Conservation (phyloP, 2,113 vertebrate genomes). For the Todiramphus saurophagus region DNA sequence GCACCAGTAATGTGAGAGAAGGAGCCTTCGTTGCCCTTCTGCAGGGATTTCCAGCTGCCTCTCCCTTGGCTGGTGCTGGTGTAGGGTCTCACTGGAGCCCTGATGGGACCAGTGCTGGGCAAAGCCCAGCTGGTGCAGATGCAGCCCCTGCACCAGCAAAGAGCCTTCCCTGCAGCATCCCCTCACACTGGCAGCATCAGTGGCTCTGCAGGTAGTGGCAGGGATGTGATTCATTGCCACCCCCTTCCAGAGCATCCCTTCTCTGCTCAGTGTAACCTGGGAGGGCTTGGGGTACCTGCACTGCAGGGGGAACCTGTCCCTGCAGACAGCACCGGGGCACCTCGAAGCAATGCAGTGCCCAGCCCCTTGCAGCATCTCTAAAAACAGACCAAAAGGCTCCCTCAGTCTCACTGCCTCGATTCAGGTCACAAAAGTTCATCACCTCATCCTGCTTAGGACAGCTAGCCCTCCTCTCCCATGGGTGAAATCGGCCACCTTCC, state of each 20-base stretch:
- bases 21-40: neutral
- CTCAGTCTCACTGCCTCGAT: neutral
- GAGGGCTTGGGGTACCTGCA: neutral
- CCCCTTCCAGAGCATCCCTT: neutral
- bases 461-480: neutral
- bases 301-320: neutral
- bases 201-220: neutral
- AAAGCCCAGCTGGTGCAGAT: neutral
- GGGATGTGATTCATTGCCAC: neutral
- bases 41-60: neutral
- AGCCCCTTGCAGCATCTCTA: neutral
- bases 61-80: neutral
- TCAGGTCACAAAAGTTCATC: neutral
- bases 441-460: neutral
- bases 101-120: neutral
- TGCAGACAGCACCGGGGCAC: neutral
- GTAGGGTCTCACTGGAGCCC: neutral
- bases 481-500: neutral
- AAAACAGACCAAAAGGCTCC: neutral
- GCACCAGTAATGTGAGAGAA: neutral
- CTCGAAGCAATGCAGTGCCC: neutral
- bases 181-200: neutral
- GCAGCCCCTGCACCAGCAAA: neutral
- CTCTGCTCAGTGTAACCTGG: too few relatives aligned
- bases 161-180: neutral